phyloP scores from a whole-genome alignment of 2,113 vertebrate species.

The Monopterus albus region DNA sequence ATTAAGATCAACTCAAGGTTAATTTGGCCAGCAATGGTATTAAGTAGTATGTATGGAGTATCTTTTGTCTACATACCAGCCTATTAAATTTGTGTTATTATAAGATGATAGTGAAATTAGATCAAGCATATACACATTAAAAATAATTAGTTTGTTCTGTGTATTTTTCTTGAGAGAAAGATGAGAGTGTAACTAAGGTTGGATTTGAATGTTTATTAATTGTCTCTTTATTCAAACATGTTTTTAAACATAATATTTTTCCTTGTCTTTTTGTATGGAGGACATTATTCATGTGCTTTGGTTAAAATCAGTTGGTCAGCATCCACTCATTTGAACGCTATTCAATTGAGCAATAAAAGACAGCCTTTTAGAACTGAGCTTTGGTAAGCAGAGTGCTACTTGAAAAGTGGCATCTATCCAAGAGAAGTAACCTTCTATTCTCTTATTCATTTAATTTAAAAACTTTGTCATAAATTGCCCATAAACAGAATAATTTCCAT shows the following conservation, averaged over 20 bases:
- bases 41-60: slow-evolving; percentile 93
- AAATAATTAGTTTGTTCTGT: slow-evolving; percentile 77
- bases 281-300: slow-evolving; percentile 38
- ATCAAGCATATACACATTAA: slow-evolving; percentile 94
- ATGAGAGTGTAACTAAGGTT: slow-evolving; percentile 86
- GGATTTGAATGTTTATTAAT: slow-evolving; percentile 85
- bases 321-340: slow-evolving; percentile 69
- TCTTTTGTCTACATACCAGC: slow-evolving; percentile 97
- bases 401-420: slow-evolving; percentile 63
- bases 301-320: slow-evolving; percentile 60
- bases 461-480: slow-evolving; percentile 65
- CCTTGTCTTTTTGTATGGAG: not conserved
- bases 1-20: slow-evolving; percentile 98
- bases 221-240: slow-evolving; percentile 60
- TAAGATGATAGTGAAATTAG: slow-evolving; percentile 95
- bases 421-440: slow-evolving; percentile 67
- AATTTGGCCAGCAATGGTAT: slow-evolving; percentile 99
- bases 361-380: slow-evolving; percentile 48
- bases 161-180: slow-evolving; percentile 84
- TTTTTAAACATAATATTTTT: slow-evolving; percentile 39
- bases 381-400: slow-evolving; percentile 59
- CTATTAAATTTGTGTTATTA: slow-evolving; percentile 99
- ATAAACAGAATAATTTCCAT: slow-evolving; percentile 71
- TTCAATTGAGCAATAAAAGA: slow-evolving; percentile 74
- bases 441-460: slow-evolving; percentile 60